Percentiles rank a stretch among this genome's conserved stretches.
Conservation (phyloP, 2,797 vertebrate species). For the Notolepis coatsorum region DNA sequence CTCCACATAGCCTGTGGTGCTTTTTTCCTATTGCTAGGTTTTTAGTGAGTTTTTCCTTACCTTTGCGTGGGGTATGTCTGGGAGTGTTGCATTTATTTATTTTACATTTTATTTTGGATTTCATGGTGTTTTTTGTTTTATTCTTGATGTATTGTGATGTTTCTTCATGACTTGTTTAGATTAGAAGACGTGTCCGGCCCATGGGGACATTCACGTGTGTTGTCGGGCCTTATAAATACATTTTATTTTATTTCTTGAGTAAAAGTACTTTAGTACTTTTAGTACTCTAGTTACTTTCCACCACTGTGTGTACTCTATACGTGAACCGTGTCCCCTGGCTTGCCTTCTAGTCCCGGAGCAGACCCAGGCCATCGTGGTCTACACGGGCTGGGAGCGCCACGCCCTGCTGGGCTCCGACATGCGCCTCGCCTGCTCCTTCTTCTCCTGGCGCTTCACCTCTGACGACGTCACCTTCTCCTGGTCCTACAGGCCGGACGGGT, state of each 20-base stretch:
- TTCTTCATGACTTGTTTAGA: not conserved
- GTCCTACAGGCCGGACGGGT: constrained; percentile 81
- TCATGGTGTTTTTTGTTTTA: too few species aligned
- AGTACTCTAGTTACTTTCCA: not conserved
- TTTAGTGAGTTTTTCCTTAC: too few species aligned
- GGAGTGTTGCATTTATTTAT: too few species aligned
- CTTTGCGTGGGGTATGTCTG: too few species aligned
- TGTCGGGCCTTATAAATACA: not conserved
- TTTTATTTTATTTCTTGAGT: not conserved
- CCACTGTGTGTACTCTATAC: not conserved
- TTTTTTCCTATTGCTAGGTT: too few species aligned
- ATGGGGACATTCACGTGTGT: too few species aligned
- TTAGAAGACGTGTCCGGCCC: too few species aligned
- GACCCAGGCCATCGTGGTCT: constrained; percentile 78
- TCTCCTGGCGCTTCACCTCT: constrained; percentile 85
- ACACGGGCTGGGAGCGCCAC: constrained; percentile 85
- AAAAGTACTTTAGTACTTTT: not conserved
- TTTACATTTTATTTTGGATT: too few species aligned
- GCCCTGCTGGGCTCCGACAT: constrained; percentile 80
- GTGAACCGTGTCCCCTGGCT: not conserved
- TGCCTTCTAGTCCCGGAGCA: constrained; percentile 71
- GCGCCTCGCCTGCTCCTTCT: constrained; percentile 84
- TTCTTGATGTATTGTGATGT: not conserved
- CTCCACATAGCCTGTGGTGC: too few species aligned
- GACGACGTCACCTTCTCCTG: constrained; percentile 85